These are phyloP conservation scores for Rhorus exstirpatorius DNA, from an alignment of 2,888 invertebrate species.

Conservation along the genomic window DNA sequence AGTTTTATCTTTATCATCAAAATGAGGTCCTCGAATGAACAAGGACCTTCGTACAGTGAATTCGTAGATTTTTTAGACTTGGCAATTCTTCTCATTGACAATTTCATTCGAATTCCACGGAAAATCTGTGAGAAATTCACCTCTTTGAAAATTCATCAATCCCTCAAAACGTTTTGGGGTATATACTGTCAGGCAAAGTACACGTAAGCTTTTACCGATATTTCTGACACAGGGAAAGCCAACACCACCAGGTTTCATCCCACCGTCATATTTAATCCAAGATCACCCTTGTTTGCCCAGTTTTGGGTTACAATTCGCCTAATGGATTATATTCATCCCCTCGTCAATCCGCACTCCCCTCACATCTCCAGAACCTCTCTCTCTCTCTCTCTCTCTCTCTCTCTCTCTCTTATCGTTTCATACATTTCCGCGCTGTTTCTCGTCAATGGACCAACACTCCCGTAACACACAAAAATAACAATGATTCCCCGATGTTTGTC, in stretches of 20 bases:
- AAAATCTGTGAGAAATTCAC: background rate
- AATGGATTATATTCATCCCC: conserved; percentile 83
- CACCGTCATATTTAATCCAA: conserved; percentile 82
- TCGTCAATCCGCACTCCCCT: conserved; percentile 70
- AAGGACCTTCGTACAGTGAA: conserved; percentile 61
- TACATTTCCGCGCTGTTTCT: conserved; percentile 22
- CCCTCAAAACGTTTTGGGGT: background rate
- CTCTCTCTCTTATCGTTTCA: background rate
- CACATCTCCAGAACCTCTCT: conserved; percentile 55
- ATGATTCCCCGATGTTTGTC: conserved; percentile 80
- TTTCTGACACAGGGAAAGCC: conserved; percentile 31
- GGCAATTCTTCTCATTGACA: conserved; percentile 3
- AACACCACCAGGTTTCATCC: conserved; percentile 34
- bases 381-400: background rate
- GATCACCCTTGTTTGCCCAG: conserved; percentile 84
- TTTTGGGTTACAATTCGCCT: conserved; percentile 84
- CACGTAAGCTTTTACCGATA: conserved; percentile 59
- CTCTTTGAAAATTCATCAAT: background rate
- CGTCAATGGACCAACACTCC: conserved; percentile 72
- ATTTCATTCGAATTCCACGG: conserved; percentile 47
- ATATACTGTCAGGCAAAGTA: background rate
- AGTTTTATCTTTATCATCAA: too few relatives aligned
- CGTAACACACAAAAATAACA: conserved; percentile 80
- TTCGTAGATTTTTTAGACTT: conserved; percentile 47
- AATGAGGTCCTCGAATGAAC: too few relatives aligned